Conservation (phyloP, 1,140 invertebrate species). For the Drosophila parabipectinata region DNA sequence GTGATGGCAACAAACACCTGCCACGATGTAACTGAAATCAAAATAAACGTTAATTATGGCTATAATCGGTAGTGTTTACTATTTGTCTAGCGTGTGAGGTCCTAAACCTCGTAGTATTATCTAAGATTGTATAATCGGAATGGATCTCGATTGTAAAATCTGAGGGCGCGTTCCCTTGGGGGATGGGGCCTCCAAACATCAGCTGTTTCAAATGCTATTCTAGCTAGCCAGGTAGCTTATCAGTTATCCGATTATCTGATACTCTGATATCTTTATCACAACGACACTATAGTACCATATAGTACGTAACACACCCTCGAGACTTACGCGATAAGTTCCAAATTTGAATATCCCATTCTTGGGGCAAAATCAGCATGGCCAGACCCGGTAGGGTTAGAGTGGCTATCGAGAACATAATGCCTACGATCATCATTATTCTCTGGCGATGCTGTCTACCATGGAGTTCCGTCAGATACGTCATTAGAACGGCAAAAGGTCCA, state of each 20-base stretch:
- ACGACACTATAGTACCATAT: no score
- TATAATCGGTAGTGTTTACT: not conserved
- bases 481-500: conserved; percentile 89
- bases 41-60: no score
- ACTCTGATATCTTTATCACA: conserved; percentile 1
- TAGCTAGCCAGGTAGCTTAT: conserved; percentile 9
- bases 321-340: conserved; percentile 65
- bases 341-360: conserved; percentile 60
- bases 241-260: not conserved
- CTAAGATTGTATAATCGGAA: not conserved
- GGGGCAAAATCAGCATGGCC: conserved; percentile 85
- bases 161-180: no score
- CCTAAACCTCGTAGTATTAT: not conserved
- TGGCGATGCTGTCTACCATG: conserved; percentile 87
- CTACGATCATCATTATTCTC: conserved; percentile 87
- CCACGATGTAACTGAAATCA: conserved; percentile 88
- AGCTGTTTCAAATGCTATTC: conserved; percentile 2
- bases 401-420: conserved; percentile 87
- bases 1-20: conserved; percentile 89
- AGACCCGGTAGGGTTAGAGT: conserved; percentile 85
- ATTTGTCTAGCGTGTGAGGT: not conserved
- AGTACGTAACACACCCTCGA: conserved; percentile 5
- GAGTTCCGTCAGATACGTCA: conserved; percentile 89
- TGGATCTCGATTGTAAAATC: no score
- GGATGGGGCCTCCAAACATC: not conserved